These are phyloP conservation scores for Halocaridina rubra DNA, from an alignment of 2,888 invertebrate genomes.

Conservation along the genomic window DNA sequence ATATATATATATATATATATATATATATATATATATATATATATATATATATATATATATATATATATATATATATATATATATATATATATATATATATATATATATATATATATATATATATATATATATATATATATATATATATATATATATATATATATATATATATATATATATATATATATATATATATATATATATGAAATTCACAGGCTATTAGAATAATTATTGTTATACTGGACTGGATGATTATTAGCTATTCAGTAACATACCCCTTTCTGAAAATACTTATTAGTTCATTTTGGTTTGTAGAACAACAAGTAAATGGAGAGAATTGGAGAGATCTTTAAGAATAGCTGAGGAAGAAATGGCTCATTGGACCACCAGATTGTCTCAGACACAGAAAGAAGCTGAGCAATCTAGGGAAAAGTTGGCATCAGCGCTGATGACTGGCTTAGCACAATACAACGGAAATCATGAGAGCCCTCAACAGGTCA, in stretches of 20 bases:
- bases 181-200: background rate
- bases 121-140: slow-evolving; percentile 21
- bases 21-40: slow-evolving; percentile 4
- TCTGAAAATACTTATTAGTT: background rate
- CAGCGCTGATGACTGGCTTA: slow-evolving; percentile 14
- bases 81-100: background rate
- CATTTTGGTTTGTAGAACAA: background rate
- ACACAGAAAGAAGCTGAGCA: slow-evolving; percentile 25
- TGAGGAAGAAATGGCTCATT: slow-evolving; percentile 18
- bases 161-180: slow-evolving; percentile 23
- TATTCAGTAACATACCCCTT: background rate
- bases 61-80: background rate
- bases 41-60: background rate
- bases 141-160: slow-evolving; percentile 14
- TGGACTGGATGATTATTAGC: background rate
- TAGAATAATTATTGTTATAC: background rate
- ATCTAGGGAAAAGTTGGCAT: slow-evolving; percentile 10
- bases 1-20: slow-evolving; percentile 19
- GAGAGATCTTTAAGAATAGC: background rate
- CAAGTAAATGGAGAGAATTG: slow-evolving; percentile 2
- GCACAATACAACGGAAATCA: slow-evolving; percentile 12
- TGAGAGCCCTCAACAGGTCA: too few species aligned
- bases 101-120: background rate
- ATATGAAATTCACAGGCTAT: background rate
- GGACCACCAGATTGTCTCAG: background rate